Base-by-base conservation (phyloP, 2,113 vertebrate species). In the Barbus barbus region DNA sequence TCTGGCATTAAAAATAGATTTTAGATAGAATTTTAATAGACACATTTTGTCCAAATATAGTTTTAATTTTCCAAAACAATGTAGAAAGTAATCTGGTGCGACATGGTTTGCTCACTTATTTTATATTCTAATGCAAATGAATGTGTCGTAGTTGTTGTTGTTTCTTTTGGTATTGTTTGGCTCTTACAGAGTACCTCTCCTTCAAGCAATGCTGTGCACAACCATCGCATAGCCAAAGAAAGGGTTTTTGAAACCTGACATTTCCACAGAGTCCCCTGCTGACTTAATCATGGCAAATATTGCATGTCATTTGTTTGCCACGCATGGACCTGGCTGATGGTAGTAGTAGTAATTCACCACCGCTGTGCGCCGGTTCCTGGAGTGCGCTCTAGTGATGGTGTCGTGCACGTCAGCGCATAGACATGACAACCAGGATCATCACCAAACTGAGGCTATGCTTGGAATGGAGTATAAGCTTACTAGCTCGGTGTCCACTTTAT, bases 231-330 rank as follows among this genome's bases (percentile, higher is more conserved):
- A 88, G 71, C 84, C 87, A 81, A 83, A 89, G 80, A 87, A 84
- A 86, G 86, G 87, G 88, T 86, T 85, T 90, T 90, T 90, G 90
- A 91, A 92, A 89, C 86, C 87, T 94, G 93, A 93, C 93, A 95
- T 95, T 95, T 95, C 90, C 91, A 93, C 90, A 87, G 88, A 91
- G 91, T 91, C 92, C 92, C 94, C 93, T 92, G 93, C 92, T 93
- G 93, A 91, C 91, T 93, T 94, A 92, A 94, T 94, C 93, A 93
- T 91, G 91, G 90, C 89, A 93, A 94, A 94, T 93, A 92, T 93
- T 94, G 90, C 88, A 88, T 94, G 93, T 94, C 93, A 93, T 93
- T 94, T 93, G 91, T 92, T 90, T 91, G 85, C 89, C 89, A 89
- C 89, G 93, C 91, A 93, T 85, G 91, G 92, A 93, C 92, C 90